Evolutionary conservation across 2,888 invertebrate genomes (phyloP).

Genomic region (Biston stratarius): DNA sequence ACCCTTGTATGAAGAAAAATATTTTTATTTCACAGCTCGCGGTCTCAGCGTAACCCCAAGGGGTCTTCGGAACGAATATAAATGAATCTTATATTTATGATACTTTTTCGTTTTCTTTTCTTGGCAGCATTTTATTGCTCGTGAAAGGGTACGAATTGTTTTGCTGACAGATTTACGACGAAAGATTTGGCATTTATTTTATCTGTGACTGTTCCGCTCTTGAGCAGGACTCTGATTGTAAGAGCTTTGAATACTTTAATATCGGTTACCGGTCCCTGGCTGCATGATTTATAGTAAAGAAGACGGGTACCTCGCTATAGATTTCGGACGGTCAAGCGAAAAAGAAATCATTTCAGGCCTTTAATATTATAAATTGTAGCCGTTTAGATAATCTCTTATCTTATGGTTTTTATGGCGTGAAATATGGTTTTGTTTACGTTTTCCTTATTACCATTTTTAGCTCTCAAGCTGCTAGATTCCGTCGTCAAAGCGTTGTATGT

Average conservation of each 20-base stretch:
- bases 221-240: slow-evolving; percentile 61
- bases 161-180: slow-evolving; percentile 85
- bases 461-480: slow-evolving; percentile 4
- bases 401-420: slow-evolving; percentile 35
- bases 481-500: slow-evolving; percentile 35
- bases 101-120: slow-evolving; percentile 81
- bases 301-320: slow-evolving; percentile 37
- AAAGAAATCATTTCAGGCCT: slow-evolving; percentile 20
- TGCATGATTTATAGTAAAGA: slow-evolving; percentile 53
- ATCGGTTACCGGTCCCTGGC: slow-evolving; percentile 38
- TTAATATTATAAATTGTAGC: slow-evolving; percentile 32
- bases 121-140: slow-evolving; percentile 84
- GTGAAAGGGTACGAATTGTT: slow-evolving; percentile 86
- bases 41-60: slow-evolving; percentile 70
- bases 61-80: slow-evolving; percentile 82
- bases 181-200: slow-evolving; percentile 83
- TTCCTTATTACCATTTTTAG: slow-evolving; percentile 21
- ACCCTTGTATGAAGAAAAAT: slow-evolving; percentile 17
- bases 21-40: slow-evolving; percentile 54
- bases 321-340: slow-evolving; percentile 6
- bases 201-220: slow-evolving; percentile 74
- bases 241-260: slow-evolving; percentile 60
- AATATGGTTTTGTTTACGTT: slow-evolving; percentile 33
- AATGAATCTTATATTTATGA: slow-evolving; percentile 86
- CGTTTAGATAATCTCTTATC: slow-evolving; percentile 40